Evolutionary conservation across 2,113 vertebrate species (phyloP).

Genomic region (Paramormyrops kingsleyae): DNA sequence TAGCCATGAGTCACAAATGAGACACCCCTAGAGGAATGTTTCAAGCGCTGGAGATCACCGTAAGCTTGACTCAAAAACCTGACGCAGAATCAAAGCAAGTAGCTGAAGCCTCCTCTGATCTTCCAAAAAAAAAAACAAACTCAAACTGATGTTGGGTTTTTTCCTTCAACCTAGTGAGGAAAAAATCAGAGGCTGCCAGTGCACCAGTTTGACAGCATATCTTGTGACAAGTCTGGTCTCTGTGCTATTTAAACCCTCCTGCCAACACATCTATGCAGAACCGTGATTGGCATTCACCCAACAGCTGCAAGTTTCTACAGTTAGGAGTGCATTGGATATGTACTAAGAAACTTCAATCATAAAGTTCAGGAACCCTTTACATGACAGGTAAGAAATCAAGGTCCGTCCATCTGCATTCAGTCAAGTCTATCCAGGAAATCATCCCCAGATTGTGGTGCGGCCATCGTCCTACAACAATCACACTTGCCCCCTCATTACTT

Average conservation of each 20-base stretch:
- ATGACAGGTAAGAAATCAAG: slow-evolving; percentile 24
- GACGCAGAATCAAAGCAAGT: not conserved
- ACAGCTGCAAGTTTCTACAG: not conserved
- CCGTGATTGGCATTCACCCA: not conserved
- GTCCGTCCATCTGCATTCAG: not conserved
- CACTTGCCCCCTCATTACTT: not conserved
- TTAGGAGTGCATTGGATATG: not conserved
- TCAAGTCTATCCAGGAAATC: not conserved
- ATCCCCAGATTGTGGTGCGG: not conserved
- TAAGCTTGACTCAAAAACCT: not conserved
- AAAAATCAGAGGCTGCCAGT: not conserved
- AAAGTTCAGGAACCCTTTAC: slow-evolving; percentile 13
- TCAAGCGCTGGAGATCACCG: not conserved
- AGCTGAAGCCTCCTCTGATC: not conserved
- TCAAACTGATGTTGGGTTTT: not conserved
- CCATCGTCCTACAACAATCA: not conserved
- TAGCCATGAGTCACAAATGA: not conserved
- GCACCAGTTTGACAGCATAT: not conserved
- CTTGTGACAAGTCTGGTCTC: not conserved
- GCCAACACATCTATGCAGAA: not conserved
- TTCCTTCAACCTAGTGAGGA: not conserved
- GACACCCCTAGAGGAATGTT: not conserved
- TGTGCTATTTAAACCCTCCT: not conserved
- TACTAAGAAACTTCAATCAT: not conserved
- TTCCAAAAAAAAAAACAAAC: not conserved